Percentiles rank a stretch among this genome's conserved stretches.
phyloP scores from a whole-genome alignment of 2,888 invertebrate species.

The Ptilodon capucinus region DNA sequence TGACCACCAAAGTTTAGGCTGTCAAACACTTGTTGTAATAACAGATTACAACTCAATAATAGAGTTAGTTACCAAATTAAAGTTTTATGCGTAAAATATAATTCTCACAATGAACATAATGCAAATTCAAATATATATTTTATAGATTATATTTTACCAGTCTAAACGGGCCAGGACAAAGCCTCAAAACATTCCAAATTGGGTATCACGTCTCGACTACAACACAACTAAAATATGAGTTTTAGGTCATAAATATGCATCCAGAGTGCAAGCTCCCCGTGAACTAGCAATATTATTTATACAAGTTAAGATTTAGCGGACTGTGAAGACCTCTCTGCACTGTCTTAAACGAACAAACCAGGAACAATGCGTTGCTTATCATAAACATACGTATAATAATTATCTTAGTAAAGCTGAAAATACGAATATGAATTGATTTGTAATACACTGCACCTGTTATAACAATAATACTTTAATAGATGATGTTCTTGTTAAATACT shows the following conservation, averaged over 20 bases:
- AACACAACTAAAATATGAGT: too few relatives aligned
- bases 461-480: slow-evolving; percentile 50
- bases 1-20: slow-evolving; percentile 69
- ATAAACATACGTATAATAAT: slow-evolving; percentile 11
- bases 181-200: too few relatives aligned
- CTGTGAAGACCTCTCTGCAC: too few relatives aligned
- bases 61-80: slow-evolving; percentile 58
- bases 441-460: slow-evolving; percentile 38
- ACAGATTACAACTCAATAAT: slow-evolving; percentile 21
- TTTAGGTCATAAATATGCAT: too few relatives aligned
- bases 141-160: slow-evolving; percentile 2
- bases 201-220: too few relatives aligned
- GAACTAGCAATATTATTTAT: too few relatives aligned
- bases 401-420: slow-evolving; percentile 28
- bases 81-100: slow-evolving; percentile 49
- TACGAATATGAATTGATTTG: slow-evolving; percentile 38
- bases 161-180: background rate
- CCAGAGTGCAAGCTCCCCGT: too few relatives aligned
- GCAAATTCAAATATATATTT: slow-evolving; percentile 12
- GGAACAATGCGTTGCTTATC: slow-evolving; percentile 8
- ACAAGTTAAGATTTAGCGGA: too few relatives aligned
- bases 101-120: slow-evolving; percentile 50
- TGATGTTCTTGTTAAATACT: slow-evolving; percentile 59
- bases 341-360: too few relatives aligned
- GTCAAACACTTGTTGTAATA: slow-evolving; percentile 30